Conservation (phyloP, 2,888 invertebrate genomes). For the Caenorhabditis panamensis region DNA sequence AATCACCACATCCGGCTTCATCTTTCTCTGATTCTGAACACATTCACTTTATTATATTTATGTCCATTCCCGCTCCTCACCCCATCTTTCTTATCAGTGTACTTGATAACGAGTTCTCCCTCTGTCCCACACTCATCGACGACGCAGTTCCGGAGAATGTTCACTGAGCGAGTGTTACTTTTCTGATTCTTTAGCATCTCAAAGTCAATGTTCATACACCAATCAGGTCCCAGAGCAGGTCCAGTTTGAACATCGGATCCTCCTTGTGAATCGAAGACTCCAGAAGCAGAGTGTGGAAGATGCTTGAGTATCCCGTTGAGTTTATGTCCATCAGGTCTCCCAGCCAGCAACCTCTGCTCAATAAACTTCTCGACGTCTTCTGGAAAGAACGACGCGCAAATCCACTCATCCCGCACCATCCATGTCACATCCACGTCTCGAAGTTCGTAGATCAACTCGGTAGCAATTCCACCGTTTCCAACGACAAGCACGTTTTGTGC, state of each 20-base stretch:
- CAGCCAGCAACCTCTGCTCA: conserved; percentile 37
- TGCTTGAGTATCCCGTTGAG: conserved; percentile 77
- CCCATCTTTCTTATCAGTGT: conserved; percentile 13
- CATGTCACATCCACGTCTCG: conserved; percentile 91
- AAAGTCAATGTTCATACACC: conserved; percentile 84
- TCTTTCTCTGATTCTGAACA: conserved; percentile 2
- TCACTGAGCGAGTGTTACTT: conserved; percentile 12
- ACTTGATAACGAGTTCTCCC: conserved; percentile 6
- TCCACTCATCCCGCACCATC: conserved; percentile 93
- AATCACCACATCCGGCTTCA: conserved; percentile 89
- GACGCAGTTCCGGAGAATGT: conserved; percentile 28
- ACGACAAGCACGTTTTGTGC: conserved; percentile 89
- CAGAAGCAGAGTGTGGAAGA: conserved; percentile 76
- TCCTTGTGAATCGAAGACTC: no score
- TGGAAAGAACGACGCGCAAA: conserved; percentile 95
- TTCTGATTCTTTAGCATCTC: conserved; percentile 2
- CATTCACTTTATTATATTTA: not conserved
- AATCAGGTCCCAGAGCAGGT: conserved; percentile 96
- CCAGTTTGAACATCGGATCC: conserved; percentile 83
- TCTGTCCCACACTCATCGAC: conserved; percentile 4
- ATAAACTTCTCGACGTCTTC: conserved; percentile 96
- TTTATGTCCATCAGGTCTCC: conserved; percentile 78
- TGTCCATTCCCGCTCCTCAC: not conserved
- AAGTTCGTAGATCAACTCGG: conserved; percentile 94
- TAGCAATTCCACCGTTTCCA: conserved; percentile 99